Conservation (phyloP, 37 sponge, comb jelly and placozoan species). For the Eunapius fragilis region DNA sequence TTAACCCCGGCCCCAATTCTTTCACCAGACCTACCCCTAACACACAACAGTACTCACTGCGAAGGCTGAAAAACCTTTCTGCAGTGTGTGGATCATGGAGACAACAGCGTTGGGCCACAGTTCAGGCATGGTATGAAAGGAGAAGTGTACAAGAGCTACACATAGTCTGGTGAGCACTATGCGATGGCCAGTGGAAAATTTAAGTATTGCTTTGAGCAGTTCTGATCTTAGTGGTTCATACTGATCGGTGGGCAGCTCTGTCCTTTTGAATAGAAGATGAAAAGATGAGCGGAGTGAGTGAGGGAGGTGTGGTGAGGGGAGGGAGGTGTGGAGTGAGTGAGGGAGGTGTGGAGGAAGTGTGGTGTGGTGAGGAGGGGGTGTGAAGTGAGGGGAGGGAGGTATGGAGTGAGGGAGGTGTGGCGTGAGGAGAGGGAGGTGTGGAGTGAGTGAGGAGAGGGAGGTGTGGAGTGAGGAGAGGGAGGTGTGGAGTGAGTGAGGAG, state of each 20-base stretch:
- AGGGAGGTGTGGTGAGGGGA: no score
- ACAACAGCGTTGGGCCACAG: constrained; percentile 73
- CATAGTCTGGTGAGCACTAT: constrained; percentile 59
- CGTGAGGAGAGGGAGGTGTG: no score
- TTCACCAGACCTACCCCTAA: not conserved
- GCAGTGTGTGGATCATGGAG: constrained; percentile 53
- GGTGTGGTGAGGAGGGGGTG: no score
- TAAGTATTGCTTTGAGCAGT: constrained; percentile 56
- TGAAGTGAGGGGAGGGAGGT: no score
- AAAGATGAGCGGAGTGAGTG: not conserved
- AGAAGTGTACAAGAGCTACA: constrained; percentile 54
- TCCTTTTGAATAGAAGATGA: constrained; percentile 20
- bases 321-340: no score
- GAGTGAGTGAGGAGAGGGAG: no score
- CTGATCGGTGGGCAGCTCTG: constrained; percentile 61
- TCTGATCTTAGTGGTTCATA: constrained; percentile 43
- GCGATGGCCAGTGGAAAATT: constrained; percentile 37
- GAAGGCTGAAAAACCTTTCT: constrained; percentile 15
- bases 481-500: no score
- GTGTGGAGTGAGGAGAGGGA: no score
- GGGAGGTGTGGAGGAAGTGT: no score
- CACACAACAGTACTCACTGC: constrained; percentile 11
- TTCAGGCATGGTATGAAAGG: constrained; percentile 62
- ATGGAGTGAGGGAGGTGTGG: no score
- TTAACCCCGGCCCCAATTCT: constrained; percentile 3